Conservation (phyloP, 2,113 vertebrate genomes). For the Poecilia latipinna region DNA sequence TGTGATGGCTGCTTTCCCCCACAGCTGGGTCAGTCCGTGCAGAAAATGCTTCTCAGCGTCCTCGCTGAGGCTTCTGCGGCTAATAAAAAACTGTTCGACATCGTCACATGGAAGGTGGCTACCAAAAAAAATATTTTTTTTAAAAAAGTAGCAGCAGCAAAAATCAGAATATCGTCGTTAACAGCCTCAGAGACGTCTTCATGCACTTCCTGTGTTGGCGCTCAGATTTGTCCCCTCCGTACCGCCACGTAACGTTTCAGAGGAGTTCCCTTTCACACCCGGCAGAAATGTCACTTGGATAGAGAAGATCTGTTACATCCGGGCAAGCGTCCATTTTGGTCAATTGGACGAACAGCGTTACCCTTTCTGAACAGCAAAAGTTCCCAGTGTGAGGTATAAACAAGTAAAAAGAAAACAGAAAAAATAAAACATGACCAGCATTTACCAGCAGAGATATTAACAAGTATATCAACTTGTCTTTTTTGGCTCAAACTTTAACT, state of each 20-base stretch:
- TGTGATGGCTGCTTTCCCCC: constrained; percentile 59
- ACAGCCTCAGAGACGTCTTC: constrained; percentile 57
- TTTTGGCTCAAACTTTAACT: constrained; percentile 65
- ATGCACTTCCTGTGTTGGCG: constrained; percentile 31
- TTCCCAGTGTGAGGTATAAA: constrained; percentile 85
- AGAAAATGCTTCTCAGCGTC: constrained; percentile 49
- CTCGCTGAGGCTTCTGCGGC: constrained; percentile 47
- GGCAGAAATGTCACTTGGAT: constrained; percentile 24
- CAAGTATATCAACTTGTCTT: constrained; percentile 50
- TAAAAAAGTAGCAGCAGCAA: constrained; percentile 84
- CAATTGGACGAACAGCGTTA: constrained; percentile 49
- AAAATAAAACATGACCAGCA: constrained; percentile 67
- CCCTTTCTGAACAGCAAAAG: constrained; percentile 49
- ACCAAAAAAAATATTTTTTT: constrained; percentile 54
- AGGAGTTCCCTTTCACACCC: constrained; percentile 68
- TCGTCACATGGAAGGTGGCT: constrained; percentile 73
- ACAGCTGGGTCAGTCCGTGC: constrained; percentile 68
- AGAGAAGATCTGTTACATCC: constrained; percentile 19
- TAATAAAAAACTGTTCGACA: constrained; percentile 65
- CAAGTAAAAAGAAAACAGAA: constrained; percentile 57
- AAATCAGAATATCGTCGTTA: constrained; percentile 72
- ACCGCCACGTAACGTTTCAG: not conserved
- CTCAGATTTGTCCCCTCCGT: constrained; percentile 30
- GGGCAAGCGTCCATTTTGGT: constrained; percentile 69
- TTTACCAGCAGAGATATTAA: constrained; percentile 67